A percentile compares a stretch with the other conserved stretches of the same genome.
These are phyloP conservation scores for Coendou prehensilis DNA, from an alignment of 2,797 vertebrate species.

Conservation along the genomic window DNA sequence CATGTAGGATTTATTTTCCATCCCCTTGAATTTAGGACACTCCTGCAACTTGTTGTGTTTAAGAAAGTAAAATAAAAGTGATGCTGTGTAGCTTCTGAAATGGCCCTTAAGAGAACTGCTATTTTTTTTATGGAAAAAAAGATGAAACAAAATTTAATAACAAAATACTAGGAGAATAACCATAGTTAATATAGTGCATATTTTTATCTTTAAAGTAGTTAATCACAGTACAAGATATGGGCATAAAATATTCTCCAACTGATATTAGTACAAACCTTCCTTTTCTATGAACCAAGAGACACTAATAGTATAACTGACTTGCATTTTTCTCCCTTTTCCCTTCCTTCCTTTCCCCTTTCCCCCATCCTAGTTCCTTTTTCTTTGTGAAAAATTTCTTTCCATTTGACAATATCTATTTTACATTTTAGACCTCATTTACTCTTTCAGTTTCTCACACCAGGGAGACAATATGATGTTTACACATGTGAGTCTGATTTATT, in stretches of 20 bases:
- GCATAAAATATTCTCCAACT: neutral
- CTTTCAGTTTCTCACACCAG: neutral
- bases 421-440: neutral
- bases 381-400: neutral
- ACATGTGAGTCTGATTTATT: neutral
- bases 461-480: neutral
- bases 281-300: neutral
- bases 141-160: neutral
- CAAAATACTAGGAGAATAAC: neutral
- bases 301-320: neutral
- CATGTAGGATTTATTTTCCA: neutral
- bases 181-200: neutral
- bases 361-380: neutral
- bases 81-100: neutral
- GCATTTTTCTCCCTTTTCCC: neutral
- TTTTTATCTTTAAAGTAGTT: neutral
- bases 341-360: neutral
- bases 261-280: neutral
- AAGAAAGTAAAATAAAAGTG: neutral
- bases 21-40: neutral
- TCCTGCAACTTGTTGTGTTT: neutral
- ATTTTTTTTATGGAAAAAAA: too few species aligned
- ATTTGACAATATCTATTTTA: neutral
- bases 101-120: neutral
- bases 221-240: neutral